Evolutionary conservation across 2,113 vertebrate species (phyloP).

Genomic region (Aptenodytes patagonicus): DNA sequence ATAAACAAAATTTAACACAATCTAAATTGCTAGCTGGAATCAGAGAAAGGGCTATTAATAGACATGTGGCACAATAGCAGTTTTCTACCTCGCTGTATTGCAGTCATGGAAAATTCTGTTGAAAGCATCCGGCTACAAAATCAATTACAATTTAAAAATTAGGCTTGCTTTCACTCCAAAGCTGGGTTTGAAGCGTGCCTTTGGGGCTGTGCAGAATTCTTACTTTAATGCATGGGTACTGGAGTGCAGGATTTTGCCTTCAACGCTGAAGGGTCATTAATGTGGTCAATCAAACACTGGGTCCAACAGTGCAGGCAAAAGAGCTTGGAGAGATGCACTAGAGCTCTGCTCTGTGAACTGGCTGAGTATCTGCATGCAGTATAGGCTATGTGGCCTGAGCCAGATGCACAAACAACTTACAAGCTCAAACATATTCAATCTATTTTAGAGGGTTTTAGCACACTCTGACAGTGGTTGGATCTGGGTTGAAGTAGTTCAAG

Average conservation of each 20-base stretch:
- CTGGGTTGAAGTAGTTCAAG: not conserved
- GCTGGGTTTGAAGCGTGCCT: not conserved
- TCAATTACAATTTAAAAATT: constrained; percentile 20
- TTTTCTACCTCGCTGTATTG: constrained; percentile 20
- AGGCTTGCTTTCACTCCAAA: constrained; percentile 5
- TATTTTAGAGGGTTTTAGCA: not conserved
- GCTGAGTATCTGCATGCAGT: not conserved
- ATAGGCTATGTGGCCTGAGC: not conserved
- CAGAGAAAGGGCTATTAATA: not conserved
- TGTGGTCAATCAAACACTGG: not conserved
- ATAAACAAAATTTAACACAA: not conserved
- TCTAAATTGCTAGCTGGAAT: constrained; percentile 6
- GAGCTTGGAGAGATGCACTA: not conserved
- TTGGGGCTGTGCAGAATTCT: not conserved
- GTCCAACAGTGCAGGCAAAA: not conserved
- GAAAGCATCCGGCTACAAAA: constrained; percentile 28
- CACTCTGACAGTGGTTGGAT: not conserved
- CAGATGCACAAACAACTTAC: not conserved
- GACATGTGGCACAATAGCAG: not conserved
- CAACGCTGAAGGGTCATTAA: not conserved
- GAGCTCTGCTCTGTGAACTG: not conserved
- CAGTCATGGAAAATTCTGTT: constrained; percentile 10
- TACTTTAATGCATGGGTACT: not conserved
- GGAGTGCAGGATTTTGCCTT: not conserved
- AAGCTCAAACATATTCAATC: not conserved